These are phyloP conservation scores for Heteromormyrus szaboi DNA, from an alignment of 2,797 vertebrate genomes.

Conservation along the genomic window DNA sequence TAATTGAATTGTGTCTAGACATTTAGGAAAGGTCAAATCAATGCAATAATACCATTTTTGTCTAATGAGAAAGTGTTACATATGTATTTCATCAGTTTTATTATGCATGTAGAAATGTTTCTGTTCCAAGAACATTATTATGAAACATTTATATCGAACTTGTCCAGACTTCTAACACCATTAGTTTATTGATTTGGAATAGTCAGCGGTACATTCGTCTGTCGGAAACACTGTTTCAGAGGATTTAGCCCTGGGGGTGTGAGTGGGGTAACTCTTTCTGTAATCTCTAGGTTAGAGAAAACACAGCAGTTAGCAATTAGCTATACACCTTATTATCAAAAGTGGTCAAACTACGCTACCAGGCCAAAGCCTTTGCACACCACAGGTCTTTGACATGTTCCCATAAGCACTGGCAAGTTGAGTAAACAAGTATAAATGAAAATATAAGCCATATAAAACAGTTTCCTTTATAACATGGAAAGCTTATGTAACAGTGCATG, in stretches of 20 bases:
- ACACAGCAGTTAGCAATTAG: not conserved
- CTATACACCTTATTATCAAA: not conserved
- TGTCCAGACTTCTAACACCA: not conserved
- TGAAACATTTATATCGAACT: not conserved
- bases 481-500: not conserved
- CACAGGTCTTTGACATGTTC: not conserved
- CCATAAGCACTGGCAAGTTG: not conserved
- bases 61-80: not conserved
- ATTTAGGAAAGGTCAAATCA: conserved; percentile 3
- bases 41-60: not conserved
- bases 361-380: not conserved
- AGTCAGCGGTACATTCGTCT: not conserved
- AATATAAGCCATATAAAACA: not conserved
- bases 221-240: not conserved
- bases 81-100: not conserved
- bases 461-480: not conserved
- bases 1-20: not conserved
- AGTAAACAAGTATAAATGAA: not conserved
- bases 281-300: not conserved
- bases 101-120: conserved; percentile 3
- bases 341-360: not conserved
- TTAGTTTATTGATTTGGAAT: not conserved
- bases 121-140: not conserved
- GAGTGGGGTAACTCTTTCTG: not conserved
- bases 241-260: not conserved